These are phyloP conservation scores for Drosophila neutralis DNA, from an alignment of 2,888 invertebrate species.

Conservation along the genomic window DNA sequence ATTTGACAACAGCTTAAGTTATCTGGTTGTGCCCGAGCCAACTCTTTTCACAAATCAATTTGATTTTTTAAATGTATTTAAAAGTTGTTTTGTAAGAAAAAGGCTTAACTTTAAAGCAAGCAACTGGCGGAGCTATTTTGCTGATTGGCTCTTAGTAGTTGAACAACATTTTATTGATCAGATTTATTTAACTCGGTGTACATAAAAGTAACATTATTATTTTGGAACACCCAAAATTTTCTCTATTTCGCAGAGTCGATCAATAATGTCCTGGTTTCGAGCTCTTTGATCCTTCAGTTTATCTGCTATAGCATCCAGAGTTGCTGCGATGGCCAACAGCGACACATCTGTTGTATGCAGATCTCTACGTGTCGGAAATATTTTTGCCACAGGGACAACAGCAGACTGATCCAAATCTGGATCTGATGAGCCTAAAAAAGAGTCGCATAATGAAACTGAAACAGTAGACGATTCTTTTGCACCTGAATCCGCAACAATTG, in stretches of 20 bases:
- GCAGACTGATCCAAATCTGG: slow-evolving; percentile 24
- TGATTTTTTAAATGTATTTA: not conserved
- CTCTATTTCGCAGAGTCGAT: slow-evolving; percentile 69
- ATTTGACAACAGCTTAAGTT: slow-evolving; percentile 22
- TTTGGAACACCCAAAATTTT: slow-evolving; percentile 58
- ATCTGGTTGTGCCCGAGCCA: not conserved
- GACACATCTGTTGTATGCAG: slow-evolving; percentile 63
- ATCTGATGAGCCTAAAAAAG: slow-evolving; percentile 17
- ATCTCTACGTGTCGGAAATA: slow-evolving; percentile 57
- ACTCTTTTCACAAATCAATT: not conserved
- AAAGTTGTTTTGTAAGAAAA: not conserved
- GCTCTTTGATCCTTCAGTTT: slow-evolving; percentile 59
- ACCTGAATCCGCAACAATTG: slow-evolving; percentile 8
- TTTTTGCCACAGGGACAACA: slow-evolving; percentile 59
- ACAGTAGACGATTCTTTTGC: not conserved
- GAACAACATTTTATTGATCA: slow-evolving; percentile 25
- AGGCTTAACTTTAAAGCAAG: not conserved
- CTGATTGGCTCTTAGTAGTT: not conserved
- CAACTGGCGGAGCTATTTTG: not conserved
- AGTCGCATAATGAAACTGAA: not conserved
- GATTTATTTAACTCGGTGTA: not conserved
- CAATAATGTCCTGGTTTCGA: slow-evolving; percentile 67
- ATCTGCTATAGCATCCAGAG: slow-evolving; percentile 65
- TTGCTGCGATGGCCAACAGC: slow-evolving; percentile 67
- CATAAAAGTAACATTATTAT: not conserved